phyloP scores from a whole-genome alignment of 2,797 vertebrate species.

The Hyperoplus lanceolatus region DNA sequence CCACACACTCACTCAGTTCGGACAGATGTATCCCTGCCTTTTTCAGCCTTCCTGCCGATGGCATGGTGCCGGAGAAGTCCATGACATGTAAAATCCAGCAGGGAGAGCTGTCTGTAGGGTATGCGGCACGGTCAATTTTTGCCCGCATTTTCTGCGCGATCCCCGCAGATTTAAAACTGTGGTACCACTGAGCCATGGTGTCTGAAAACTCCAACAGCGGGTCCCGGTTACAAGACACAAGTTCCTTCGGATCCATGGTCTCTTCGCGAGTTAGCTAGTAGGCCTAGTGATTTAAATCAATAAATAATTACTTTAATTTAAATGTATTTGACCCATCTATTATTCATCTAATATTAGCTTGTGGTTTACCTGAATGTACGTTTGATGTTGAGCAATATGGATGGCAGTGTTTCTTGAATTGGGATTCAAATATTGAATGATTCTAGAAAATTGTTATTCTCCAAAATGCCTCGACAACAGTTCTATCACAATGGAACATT shows the following conservation, averaged over 20 bases:
- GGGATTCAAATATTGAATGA: neutral
- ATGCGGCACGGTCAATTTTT: neutral
- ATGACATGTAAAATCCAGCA: constrained; percentile 1
- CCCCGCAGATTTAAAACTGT: neutral
- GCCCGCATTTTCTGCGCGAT: too few relatives aligned
- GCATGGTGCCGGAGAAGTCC: neutral
- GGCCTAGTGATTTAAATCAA: neutral
- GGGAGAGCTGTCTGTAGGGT: neutral
- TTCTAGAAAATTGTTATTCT: neutral
- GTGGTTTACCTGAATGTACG: neutral
- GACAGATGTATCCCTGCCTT: neutral
- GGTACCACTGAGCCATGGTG: constrained; percentile 6
- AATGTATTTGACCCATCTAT: neutral
- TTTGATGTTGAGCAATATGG: neutral
- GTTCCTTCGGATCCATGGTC: neutral
- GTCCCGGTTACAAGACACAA: neutral
- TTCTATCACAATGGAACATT: neutral
- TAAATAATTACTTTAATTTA: neutral
- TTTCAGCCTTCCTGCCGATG: neutral
- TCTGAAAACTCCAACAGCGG: neutral
- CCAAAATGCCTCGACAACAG: neutral
- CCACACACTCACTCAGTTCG: neutral
- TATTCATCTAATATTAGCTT: too few relatives aligned
- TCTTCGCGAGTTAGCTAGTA: neutral
- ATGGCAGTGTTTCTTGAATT: neutral